Percentiles rank a stretch among this genome's conserved stretches.
Evolutionary conservation across 2,797 vertebrate genomes (phyloP).

Genomic region (Scolopax bukidnonensis): DNA sequence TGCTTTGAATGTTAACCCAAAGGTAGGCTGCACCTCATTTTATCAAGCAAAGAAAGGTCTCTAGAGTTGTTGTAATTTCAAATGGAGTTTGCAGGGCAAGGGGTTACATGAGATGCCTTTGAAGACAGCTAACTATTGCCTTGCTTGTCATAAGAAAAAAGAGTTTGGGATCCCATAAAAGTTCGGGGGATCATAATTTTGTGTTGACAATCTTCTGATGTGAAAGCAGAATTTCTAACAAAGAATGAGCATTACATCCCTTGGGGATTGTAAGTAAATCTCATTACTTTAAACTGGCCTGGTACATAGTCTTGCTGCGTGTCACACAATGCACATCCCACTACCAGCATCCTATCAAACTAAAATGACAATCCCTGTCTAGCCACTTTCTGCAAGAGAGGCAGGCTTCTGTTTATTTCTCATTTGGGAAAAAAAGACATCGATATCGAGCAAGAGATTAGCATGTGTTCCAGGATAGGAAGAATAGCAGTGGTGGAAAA

Average conservation of each 20-base stretch:
- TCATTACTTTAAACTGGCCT: neutral
- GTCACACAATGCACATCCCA: neutral
- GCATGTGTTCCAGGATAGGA: neutral
- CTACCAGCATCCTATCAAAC: neutral
- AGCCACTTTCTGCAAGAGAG: neutral
- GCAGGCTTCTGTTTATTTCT: slow-evolving; percentile 33
- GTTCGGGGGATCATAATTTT: neutral
- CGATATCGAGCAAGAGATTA: slow-evolving; percentile 45
- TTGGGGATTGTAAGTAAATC: neutral
- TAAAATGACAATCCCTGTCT: neutral
- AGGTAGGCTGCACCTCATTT: neutral
- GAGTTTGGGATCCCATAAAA: neutral
- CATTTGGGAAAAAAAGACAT: slow-evolving; percentile 26
- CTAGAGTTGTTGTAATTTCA: neutral
- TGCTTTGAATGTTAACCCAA: neutral
- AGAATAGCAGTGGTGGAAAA: slow-evolving; percentile 30
- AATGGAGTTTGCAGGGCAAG: neutral
- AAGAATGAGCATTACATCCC: neutral
- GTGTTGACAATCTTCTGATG: neutral
- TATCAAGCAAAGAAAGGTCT: neutral
- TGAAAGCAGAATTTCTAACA: slow-evolving; percentile 15
- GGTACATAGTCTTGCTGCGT: neutral
- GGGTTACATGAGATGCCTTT: neutral
- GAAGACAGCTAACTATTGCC: neutral
- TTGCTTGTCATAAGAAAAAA: neutral